phyloP scores from a whole-genome alignment of 1,140 invertebrate genomes.

The Drosophila willistoni region DNA sequence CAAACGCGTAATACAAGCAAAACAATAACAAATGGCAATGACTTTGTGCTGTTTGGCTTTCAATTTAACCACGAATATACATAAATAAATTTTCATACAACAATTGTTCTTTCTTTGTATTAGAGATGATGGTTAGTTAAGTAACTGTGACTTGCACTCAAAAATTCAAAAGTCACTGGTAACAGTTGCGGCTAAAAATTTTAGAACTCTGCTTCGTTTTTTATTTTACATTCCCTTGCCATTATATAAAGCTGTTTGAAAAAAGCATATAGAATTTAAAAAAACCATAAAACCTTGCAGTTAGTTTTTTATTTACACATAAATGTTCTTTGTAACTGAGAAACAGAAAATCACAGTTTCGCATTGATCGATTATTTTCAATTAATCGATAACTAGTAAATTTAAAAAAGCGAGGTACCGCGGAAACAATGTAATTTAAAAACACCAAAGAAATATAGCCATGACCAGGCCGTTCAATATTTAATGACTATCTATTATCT shows the following conservation, averaged over 20 bases:
- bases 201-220: neutral
- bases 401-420: neutral
- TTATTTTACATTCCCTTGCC: too few relatives aligned
- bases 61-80: slow-evolving; percentile 8
- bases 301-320: too few relatives aligned
- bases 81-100: slow-evolving; percentile 11
- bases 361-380: too few relatives aligned
- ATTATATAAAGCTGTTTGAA: too few relatives aligned
- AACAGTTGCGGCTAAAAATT: neutral
- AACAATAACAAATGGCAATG: neutral
- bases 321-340: too few relatives aligned
- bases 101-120: slow-evolving; percentile 5
- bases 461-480: too few relatives aligned
- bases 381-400: neutral
- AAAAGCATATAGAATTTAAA: too few relatives aligned
- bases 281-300: too few relatives aligned
- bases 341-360: too few relatives aligned
- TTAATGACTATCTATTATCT: too few relatives aligned
- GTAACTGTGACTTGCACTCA: neutral
- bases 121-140: neutral
- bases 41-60: slow-evolving; percentile 20
- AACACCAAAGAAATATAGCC: too few relatives aligned
- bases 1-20: neutral
- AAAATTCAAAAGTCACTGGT: slow-evolving; percentile 3
- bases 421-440: too few relatives aligned